These are phyloP conservation scores for Chymomyza costata DNA, from an alignment of 1,140 invertebrate species.

Conservation along the genomic window DNA sequence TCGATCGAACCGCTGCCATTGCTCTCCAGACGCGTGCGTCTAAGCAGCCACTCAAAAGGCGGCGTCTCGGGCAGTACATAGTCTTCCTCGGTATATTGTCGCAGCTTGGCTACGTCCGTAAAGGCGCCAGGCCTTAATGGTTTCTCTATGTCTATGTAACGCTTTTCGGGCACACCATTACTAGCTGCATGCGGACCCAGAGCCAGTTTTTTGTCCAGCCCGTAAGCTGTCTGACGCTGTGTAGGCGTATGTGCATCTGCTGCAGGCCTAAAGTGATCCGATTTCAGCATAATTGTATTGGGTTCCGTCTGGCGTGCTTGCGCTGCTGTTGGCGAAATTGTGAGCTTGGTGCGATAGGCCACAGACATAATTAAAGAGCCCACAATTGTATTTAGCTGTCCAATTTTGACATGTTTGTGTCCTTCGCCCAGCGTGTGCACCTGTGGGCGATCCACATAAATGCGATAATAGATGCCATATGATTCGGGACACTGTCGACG, in stretches of 20 bases:
- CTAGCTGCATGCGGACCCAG: slow-evolving; percentile 5
- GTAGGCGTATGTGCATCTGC: slow-evolving; percentile 80
- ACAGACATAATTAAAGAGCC: slow-evolving; percentile 87
- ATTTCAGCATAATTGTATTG: slow-evolving; percentile 87
- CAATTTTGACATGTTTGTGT: slow-evolving; percentile 86
- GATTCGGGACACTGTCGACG: slow-evolving; percentile 88
- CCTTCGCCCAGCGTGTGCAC: slow-evolving; percentile 84
- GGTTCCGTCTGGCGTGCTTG: slow-evolving; percentile 40
- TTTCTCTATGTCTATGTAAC: slow-evolving; percentile 78
- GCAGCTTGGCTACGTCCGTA: slow-evolving; percentile 76
- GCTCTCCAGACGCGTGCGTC: slow-evolving; percentile 35
- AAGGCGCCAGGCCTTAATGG: slow-evolving; percentile 84
- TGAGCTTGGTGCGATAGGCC: slow-evolving; percentile 91
- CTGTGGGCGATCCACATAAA: slow-evolving; percentile 88
- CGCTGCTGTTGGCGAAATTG: slow-evolving; percentile 87
- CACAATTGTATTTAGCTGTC: slow-evolving; percentile 87
- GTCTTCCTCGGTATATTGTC: slow-evolving; percentile 78
- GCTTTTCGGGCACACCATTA: slow-evolving; percentile 33
- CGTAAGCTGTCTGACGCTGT: slow-evolving; percentile 19
- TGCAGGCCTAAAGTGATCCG: slow-evolving; percentile 92
- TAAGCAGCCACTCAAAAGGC: slow-evolving; percentile 81
- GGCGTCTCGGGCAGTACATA: slow-evolving; percentile 80
- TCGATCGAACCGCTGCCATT: slow-evolving; percentile 59
- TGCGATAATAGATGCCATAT: slow-evolving; percentile 92
- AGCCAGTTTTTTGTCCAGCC: slow-evolving; percentile 25